Base-by-base conservation (phyloP, 2,797 vertebrate genomes). In the Semaprochilodus insignis region DNA sequence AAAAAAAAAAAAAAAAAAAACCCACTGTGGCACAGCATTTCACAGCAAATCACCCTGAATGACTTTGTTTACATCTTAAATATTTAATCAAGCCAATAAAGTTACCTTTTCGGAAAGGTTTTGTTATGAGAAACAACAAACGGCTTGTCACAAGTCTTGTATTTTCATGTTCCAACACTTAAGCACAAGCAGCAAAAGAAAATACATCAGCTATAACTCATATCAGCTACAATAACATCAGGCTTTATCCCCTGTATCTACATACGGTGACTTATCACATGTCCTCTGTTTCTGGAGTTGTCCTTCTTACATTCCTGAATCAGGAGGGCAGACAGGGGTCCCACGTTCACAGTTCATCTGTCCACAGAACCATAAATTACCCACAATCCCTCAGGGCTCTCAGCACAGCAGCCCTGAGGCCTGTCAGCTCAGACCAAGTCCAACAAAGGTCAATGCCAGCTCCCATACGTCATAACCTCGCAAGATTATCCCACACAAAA, bases 311-410 rank as follows among this genome's bases (percentile, higher is more conserved):
- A 76, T 77, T 77, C 51, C 25, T 71, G 62, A 52, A 66, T 36
- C 31, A 67, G 19, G 52, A 76, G 54, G 70, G 72, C 19, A 19
- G 36, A 67, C 51, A 72, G 34, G 70, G 80, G 75, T 85, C 72
- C 54, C 76, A 82, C 17, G 75, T 81, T 83, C 78, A 85, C 74
- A 77, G 21, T 82, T 88, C 1, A 87, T 90, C 73, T 81, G 67
- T 87, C 83, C 54, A 21, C 63, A 85, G 48, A 71, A 59, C 73
- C 75, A 83, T 75, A 34, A 17, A 84, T 88, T 51, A 86, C 25
- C 76, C 55, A 71, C 51, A 44, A 59, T 36, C 67, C 78, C 76
- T 71, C 67, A 31, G 71, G 75, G 40, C 36, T 4, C 54, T 16
- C 65, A 40, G 40, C 76, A 67, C 23, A 11, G 36, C 66, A 80